A percentile compares a stretch with the other conserved stretches of the same genome.
These are phyloP conservation scores for Litocranius walleri DNA, from an alignment of 2,113 vertebrate genomes.

Conservation along the genomic window DNA sequence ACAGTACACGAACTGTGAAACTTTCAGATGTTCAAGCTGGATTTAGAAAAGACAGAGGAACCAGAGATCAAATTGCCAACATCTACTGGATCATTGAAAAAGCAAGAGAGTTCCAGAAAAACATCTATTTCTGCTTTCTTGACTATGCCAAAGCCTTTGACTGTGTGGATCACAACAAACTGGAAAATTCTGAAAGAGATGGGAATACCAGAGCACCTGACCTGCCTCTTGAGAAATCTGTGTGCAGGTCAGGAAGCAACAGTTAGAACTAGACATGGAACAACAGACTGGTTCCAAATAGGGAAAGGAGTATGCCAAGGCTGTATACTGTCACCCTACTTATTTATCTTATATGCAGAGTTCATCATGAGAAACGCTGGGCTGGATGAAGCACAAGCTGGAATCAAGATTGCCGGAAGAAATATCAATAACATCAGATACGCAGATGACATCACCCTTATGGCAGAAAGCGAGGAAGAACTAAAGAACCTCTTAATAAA, in stretches of 20 bases:
- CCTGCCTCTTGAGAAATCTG: background rate
- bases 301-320: background rate
- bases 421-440: background rate
- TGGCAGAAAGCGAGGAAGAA: background rate
- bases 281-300: background rate
- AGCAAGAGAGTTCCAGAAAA: background rate
- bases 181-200: background rate
- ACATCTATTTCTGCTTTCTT: background rate
- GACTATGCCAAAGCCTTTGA: background rate
- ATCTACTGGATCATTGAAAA: fast-evolving
- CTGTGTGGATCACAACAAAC: background rate
- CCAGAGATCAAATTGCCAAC: background rate
- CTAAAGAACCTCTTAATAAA: background rate
- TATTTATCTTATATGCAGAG: background rate
- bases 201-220: background rate
- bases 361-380: background rate
- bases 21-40: background rate
- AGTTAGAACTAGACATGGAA: background rate
- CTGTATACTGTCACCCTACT: background rate
- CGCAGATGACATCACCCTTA: background rate
- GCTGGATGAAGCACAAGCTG: background rate
- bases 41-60: background rate
- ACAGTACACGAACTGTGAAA: background rate
- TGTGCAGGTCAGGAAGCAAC: background rate
- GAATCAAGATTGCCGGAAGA: background rate